Evolutionary conservation across 2,113 vertebrate genomes (phyloP).

Genomic region (Paralichthys olivaceus): DNA sequence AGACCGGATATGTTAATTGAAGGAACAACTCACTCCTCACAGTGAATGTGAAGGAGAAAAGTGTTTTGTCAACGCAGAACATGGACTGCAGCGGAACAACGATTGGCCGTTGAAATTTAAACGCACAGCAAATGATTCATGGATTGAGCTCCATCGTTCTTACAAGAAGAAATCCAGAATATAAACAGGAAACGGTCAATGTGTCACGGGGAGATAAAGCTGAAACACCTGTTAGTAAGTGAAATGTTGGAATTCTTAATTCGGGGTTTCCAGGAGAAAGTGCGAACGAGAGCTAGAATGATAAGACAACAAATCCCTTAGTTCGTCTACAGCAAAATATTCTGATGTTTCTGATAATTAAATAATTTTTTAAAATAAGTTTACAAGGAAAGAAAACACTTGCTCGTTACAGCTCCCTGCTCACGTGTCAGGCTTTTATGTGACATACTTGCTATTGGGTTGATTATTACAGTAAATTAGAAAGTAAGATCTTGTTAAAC

Average conservation of each 20-base stretch:
- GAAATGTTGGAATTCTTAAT: not conserved
- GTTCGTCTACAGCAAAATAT: not conserved
- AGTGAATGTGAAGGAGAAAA: conserved; percentile 30
- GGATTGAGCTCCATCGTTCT: not conserved
- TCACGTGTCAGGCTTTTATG: too few relatives aligned
- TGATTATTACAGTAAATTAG: too few relatives aligned
- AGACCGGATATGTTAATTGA: conserved; percentile 38
- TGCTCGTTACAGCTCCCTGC: not conserved
- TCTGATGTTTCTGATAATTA: not conserved
- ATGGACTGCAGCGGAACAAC: conserved; percentile 10
- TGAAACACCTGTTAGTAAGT: not conserved
- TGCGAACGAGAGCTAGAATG: not conserved
- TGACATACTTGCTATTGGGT: too few relatives aligned
- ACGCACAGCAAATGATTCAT: not conserved
- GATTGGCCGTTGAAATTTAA: not conserved
- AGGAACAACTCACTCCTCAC: conserved; percentile 20
- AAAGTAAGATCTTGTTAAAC: too few relatives aligned
- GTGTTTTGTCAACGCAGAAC: conserved; percentile 11
- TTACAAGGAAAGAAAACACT: too few relatives aligned
- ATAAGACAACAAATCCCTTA: not conserved
- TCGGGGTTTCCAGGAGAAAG: not conserved
- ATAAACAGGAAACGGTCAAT: not conserved
- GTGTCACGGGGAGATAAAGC: not conserved
- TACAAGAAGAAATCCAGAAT: not conserved
- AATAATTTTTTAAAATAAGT: too few relatives aligned